Percentiles rank a stretch among this genome's conserved stretches.
Conservation (phyloP, 2,888 invertebrate species). For the Ormyrus thymus region DNA sequence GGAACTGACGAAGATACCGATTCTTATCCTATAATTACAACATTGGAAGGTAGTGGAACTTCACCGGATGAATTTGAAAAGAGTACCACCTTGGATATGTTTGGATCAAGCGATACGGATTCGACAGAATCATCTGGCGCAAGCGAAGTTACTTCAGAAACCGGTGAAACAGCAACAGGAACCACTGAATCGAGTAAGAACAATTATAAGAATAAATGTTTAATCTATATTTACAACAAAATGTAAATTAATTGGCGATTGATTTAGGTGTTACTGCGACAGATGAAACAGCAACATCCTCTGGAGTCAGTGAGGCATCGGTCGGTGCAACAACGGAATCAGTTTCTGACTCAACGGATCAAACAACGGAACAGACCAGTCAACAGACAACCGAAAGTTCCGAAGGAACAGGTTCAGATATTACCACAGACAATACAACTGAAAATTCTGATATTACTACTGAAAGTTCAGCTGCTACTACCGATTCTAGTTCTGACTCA, state of each 20-base stretch:
- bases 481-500: slow-evolving; percentile 16
- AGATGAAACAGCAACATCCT: slow-evolving; percentile 36
- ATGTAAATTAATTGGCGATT: background rate
- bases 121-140: slow-evolving; percentile 34
- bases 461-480: slow-evolving; percentile 54
- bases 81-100: slow-evolving; percentile 33
- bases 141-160: slow-evolving; percentile 37
- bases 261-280: slow-evolving; percentile 44
- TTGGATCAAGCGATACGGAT: slow-evolving; percentile 56
- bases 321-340: slow-evolving; percentile 44
- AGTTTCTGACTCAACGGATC: slow-evolving; percentile 57
- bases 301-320: slow-evolving; percentile 40
- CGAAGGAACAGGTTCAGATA: slow-evolving; percentile 42
- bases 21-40: slow-evolving; percentile 55
- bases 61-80: slow-evolving; percentile 53
- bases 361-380: slow-evolving; percentile 52
- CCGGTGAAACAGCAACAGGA: slow-evolving; percentile 46
- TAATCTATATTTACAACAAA: background rate
- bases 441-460: slow-evolving; percentile 50
- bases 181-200: slow-evolving; percentile 51
- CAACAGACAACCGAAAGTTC: slow-evolving; percentile 55
- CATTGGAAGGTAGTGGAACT: slow-evolving; percentile 67
- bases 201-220: too few relatives aligned
- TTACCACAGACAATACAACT: slow-evolving; percentile 54
- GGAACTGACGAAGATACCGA: slow-evolving; percentile 60